A percentile compares a stretch with the other conserved stretches of the same genome.
Conservation (phyloP, 2,113 vertebrate species). For the Zosterops pallidus region DNA sequence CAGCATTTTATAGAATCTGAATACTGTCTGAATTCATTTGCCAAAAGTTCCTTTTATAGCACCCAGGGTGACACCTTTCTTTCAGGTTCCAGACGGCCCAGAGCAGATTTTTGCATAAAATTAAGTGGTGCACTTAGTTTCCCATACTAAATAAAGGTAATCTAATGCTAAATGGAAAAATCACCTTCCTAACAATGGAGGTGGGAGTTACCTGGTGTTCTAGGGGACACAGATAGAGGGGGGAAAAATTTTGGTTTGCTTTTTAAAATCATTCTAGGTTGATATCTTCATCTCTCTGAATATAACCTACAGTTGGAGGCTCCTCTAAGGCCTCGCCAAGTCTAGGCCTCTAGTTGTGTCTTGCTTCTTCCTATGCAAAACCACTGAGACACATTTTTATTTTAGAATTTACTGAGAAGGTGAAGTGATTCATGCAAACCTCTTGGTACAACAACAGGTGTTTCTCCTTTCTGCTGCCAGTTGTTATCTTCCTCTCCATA, state of each 20-base stretch:
- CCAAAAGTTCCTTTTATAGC: neutral
- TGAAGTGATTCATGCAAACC: neutral
- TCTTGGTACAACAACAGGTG: neutral
- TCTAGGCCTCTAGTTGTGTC: neutral
- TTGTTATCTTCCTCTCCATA: neutral
- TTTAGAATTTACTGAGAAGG: neutral
- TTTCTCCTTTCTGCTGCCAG: neutral
- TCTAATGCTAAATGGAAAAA: neutral
- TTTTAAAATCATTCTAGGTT: conserved; percentile 12
- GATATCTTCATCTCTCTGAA: conserved; percentile 44
- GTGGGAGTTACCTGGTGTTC: neutral
- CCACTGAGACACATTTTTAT: neutral
- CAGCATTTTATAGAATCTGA: neutral
- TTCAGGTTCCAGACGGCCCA: neutral
- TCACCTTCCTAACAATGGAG: neutral
- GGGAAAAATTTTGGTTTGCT: neutral
- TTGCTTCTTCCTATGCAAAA: neutral
- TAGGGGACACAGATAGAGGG: neutral
- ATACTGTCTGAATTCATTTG: neutral
- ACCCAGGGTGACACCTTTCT: neutral
- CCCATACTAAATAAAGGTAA: neutral
- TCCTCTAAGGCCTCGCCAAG: neutral
- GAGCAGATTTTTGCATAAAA: neutral
- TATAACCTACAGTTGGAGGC: conserved; percentile 11
- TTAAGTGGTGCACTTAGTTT: neutral